These are phyloP conservation scores for Portevinia maculata DNA, from an alignment of 2,888 invertebrate species.

Conservation along the genomic window DNA sequence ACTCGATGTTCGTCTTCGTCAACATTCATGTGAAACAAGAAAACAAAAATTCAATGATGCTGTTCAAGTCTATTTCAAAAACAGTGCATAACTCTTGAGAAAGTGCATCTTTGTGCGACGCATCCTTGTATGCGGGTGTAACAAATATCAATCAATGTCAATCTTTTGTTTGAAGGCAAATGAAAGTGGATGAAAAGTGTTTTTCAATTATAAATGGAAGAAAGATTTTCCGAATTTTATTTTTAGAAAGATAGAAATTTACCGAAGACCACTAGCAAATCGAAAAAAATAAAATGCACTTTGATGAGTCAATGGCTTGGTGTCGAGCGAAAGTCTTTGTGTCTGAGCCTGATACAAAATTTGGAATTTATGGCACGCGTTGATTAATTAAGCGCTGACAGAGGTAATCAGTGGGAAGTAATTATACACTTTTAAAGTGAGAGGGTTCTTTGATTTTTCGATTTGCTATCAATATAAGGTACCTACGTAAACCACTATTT, in stretches of 20 bases:
- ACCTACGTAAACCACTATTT: no score
- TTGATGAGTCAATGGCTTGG: constrained; percentile 54
- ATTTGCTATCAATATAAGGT: background rate
- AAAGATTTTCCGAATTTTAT: constrained; percentile 45
- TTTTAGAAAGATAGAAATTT: constrained; percentile 51
- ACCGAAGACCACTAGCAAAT: constrained; percentile 3
- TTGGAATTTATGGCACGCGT: constrained; percentile 50
- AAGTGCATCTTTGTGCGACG: constrained; percentile 53
- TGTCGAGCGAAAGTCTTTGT: constrained; percentile 18
- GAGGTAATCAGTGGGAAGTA: constrained; percentile 40
- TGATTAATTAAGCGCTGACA: constrained; percentile 59
- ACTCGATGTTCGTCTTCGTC: background rate
- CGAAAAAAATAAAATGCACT: constrained; percentile 42
- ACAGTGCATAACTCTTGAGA: constrained; percentile 43
- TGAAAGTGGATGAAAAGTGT: constrained; percentile 71
- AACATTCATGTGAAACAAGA: constrained; percentile 1
- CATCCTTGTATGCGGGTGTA: constrained; percentile 58
- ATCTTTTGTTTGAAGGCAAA: constrained; percentile 53
- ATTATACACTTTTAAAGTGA: constrained; percentile 21
- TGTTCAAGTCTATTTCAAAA: constrained; percentile 27
- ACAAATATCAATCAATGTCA: constrained; percentile 72
- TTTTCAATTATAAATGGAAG: constrained; percentile 63
- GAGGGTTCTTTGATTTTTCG: background rate
- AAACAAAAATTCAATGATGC: constrained; percentile 15
- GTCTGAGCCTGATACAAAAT: constrained; percentile 44